A percentile compares a stretch with the other conserved stretches of the same genome.
Evolutionary conservation across 2,888 invertebrate genomes (phyloP).

Genomic region (Eustalomyia histrio): DNA sequence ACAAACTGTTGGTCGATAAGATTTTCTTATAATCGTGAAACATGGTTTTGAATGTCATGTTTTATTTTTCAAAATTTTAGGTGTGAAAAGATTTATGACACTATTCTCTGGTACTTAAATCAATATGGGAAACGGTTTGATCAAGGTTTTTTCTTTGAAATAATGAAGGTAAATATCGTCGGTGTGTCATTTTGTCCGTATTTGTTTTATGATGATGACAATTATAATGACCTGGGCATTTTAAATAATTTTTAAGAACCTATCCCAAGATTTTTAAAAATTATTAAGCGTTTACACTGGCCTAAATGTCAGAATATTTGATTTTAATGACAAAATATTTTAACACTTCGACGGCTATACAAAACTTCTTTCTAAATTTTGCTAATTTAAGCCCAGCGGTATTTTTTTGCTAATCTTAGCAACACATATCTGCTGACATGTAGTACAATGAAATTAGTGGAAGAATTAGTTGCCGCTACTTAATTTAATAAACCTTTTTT

Average conservation of each 20-base stretch:
- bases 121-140: neutral
- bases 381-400: too few species aligned
- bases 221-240: neutral
- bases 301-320: too few species aligned
- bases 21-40: neutral
- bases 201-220: neutral
- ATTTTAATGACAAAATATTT: too few species aligned
- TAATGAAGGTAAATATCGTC: neutral
- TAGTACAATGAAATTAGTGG: too few species aligned
- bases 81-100: slow-evolving; percentile 62
- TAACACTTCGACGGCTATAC: too few species aligned
- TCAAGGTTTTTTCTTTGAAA: slow-evolving; percentile 1
- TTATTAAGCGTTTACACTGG: neutral
- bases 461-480: too few species aligned
- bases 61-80: slow-evolving; percentile 30
- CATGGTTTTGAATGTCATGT: slow-evolving; percentile 51
- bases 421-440: too few species aligned
- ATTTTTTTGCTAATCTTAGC: too few species aligned
- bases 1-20: neutral
- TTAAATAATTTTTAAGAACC: neutral
- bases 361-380: too few species aligned
- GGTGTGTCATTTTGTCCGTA: neutral
- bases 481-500: too few species aligned
- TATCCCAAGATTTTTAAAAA: neutral
- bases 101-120: neutral